Evolutionary conservation across 2,888 invertebrate species (phyloP).

Genomic region (Mesorhabditis belari): DNA sequence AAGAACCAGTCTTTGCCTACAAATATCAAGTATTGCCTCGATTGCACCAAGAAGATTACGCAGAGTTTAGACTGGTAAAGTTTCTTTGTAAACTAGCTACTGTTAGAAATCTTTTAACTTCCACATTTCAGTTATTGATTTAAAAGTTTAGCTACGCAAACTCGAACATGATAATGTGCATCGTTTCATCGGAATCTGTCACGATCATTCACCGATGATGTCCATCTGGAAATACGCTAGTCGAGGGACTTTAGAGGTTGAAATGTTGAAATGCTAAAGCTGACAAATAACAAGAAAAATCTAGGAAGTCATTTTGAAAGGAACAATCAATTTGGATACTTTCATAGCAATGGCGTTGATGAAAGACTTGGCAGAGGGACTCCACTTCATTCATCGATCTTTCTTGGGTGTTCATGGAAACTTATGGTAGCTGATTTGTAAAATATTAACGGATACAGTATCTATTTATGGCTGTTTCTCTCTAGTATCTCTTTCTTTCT

Average conservation of each 20-base stretch:
- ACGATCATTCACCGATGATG: slow-evolving; percentile 37
- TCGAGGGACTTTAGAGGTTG: slow-evolving; percentile 34
- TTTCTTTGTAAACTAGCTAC: background rate
- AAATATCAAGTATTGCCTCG: background rate
- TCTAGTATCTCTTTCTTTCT: too few species aligned
- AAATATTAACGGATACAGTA: too few species aligned
- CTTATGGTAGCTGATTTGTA: too few species aligned
- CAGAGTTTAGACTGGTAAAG: background rate
- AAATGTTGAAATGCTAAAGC: background rate
- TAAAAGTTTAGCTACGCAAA: slow-evolving; percentile 29
- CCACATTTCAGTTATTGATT: background rate
- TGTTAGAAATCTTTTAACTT: background rate
- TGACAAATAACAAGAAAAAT: background rate
- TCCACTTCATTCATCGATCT: slow-evolving; percentile 40
- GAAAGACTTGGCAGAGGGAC: slow-evolving; percentile 27
- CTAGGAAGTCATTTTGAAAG: slow-evolving; percentile 15
- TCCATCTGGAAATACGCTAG: slow-evolving; percentile 44
- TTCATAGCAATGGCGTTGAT: slow-evolving; percentile 35
- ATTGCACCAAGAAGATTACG: background rate
- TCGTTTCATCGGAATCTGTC: slow-evolving; percentile 43
- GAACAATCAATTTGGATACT: slow-evolving; percentile 30
- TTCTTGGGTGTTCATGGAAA: slow-evolving; percentile 37
- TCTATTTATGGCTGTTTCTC: too few species aligned
- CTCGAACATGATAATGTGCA: slow-evolving; percentile 37
- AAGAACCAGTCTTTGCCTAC: background rate